These are phyloP conservation scores for Leiothrix lutea DNA, from an alignment of 2,113 vertebrate genomes.

Conservation along the genomic window DNA sequence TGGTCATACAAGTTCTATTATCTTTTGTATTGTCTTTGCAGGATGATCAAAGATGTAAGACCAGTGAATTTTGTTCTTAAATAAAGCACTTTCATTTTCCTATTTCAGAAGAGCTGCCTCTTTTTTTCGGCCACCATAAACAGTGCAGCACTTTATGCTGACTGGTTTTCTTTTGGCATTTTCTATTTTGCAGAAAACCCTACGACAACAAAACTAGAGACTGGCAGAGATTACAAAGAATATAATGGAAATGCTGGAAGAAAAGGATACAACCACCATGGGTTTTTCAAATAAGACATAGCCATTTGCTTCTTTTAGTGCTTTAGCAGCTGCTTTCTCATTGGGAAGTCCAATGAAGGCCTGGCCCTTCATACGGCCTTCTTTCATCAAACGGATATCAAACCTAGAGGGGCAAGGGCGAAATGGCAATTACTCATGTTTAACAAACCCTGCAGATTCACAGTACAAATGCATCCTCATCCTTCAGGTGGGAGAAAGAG, in stretches of 20 bases:
- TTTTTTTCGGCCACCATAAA: not conserved
- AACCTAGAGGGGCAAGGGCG: conserved; percentile 78
- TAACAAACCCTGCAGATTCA: not conserved
- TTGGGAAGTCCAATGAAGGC: conserved; percentile 94
- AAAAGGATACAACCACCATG: conserved; percentile 98
- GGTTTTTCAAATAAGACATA: conserved; percentile 92
- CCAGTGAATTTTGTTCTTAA: not conserved
- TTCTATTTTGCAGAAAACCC: not conserved
- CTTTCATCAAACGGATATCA: conserved; percentile 96
- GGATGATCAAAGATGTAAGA: not conserved
- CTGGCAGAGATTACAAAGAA: not conserved
- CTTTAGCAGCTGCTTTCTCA: conserved; percentile 90
- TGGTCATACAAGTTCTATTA: not conserved
- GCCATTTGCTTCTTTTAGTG: conserved; percentile 92
- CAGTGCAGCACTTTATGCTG: not conserved
- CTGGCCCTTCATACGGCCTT: conserved; percentile 98
- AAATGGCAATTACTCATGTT: not conserved
- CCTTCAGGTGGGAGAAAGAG: not conserved
- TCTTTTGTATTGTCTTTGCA: not conserved
- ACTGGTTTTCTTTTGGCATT: not conserved
- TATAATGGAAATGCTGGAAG: not conserved
- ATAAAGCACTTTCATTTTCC: not conserved
- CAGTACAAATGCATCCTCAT: not conserved
- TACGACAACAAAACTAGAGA: not conserved
- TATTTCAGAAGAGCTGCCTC: not conserved